Evolutionary conservation across 2,888 invertebrate genomes (phyloP), one percentile per base, ranked within the genome.

Genomic region (Aelia acuminata): DNA sequence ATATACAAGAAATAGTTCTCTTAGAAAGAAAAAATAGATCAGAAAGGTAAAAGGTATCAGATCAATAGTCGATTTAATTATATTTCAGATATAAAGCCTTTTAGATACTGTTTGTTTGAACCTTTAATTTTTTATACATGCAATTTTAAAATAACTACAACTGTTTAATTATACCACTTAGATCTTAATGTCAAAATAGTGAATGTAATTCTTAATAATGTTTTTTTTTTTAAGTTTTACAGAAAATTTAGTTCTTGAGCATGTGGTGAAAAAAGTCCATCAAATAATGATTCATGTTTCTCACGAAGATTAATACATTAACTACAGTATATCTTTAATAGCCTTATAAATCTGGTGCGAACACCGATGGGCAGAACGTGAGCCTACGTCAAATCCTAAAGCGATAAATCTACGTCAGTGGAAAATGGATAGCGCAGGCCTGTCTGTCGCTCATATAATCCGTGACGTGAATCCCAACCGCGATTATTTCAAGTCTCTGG

Each of bases 371-470:
- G 63, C 35, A 31, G 63, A 35, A 70, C 20, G 63, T 70, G 35
- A 35, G 35, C 20, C 18, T 70, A 70, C 35, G 63, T 70, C 63
- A 70, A 70, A 70, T 35, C 63, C 63, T 35, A 35, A 70, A 70
- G 31, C 63, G 63, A 70, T 70, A 70, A 70, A 70, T 70, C 63
- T 70, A 70, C 63, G 63, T 70, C 63, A 70, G 63, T 70, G 63
- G 31, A 70, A 70, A 70, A 70, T 70, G 63, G 63, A 70, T 70
- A n/a, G n/a, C 63, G 63, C 35, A 70, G 18, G 63, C 31, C 35
- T 70, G 63, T 35, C 63, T 70, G 63, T 70, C 63, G 63, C 18
- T 70, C 63, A 35, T 70, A 70, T 70, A 70, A 70, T 70, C 63
- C 63, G 31, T 70, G 63, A 70, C 20, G 63, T 35, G 63, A 70